Base-by-base conservation (phyloP, 2,113 vertebrate species). In the Geococcyx californianus region DNA sequence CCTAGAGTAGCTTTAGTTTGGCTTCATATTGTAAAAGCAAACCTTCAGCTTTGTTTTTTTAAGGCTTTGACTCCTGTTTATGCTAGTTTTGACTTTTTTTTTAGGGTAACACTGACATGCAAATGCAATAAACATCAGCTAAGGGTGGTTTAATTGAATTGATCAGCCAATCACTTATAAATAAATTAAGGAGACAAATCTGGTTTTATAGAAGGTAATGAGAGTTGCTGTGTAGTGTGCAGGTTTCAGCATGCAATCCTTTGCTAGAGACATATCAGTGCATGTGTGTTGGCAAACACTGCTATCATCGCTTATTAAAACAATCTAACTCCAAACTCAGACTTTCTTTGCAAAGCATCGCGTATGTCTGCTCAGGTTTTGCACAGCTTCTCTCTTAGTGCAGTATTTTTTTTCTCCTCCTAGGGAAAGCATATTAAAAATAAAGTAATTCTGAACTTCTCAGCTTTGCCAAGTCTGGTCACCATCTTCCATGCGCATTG, bases 401-500 rank as follows among this genome's bases (percentile, higher is more conserved):
- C 0, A 0, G 2, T 49, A 15, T 70, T 80, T 83, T 84, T 89
- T 21, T 49, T 42, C 20, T 76, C 4, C 21, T 54, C 31, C 40
- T 47, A 10, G 13, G 54, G 16, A 74, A 89, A 49, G 3, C 10
- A 23, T 17, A 23, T 29, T 64, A 59, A 86, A 79, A 88, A 73
- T 33, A 45, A 29, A 42, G 19, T 60, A 0, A 14, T 72, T 60
- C 62, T 59, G 21, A 44, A 31, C 33, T 54, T 70, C 20, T 7
- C 0, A 0, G 14, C 15, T 36, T 64, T 68, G 21, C 14, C 13
- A 8, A 25, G 17, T 29, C 17, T 70, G 47, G n/a, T 25, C 33
- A 54, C 42, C 20, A 24, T 9, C 7, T 52, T 64, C 3, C 4
- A 16, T 64, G 44, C 14, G 56, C 34, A 8, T 13, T 1, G 10